A percentile compares a stretch with the other conserved stretches of the same genome.
phyloP scores from a whole-genome alignment of 2,888 invertebrate genomes.

The Hymenopus coronatus region DNA sequence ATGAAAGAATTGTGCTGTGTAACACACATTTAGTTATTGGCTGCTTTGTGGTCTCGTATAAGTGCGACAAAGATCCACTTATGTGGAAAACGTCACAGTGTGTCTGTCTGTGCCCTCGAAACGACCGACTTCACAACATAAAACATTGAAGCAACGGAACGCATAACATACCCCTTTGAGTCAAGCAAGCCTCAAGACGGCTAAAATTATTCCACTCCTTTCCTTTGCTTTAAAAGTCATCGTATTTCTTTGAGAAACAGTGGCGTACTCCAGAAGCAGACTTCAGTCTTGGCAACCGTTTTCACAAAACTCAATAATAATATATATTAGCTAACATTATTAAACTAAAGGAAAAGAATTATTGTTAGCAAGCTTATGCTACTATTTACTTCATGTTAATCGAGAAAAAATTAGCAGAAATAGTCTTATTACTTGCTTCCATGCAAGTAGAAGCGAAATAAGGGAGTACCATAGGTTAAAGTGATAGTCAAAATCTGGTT shows the following conservation, averaged over 20 bases:
- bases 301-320: too few species aligned
- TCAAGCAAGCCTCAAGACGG: not conserved
- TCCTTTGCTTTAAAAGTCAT: not conserved
- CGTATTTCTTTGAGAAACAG: not conserved
- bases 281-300: too few species aligned
- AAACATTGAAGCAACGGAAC: not conserved
- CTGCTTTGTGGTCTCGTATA: not conserved
- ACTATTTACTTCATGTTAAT: too few species aligned
- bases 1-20: not conserved
- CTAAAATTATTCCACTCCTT: not conserved
- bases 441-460: too few species aligned
- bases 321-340: too few species aligned
- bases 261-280: too few species aligned
- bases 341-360: too few species aligned
- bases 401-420: too few species aligned
- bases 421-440: too few species aligned
- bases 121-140: not conserved
- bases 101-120: not conserved
- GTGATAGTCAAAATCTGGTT: too few species aligned
- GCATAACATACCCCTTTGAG: not conserved
- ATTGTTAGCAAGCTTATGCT: too few species aligned
- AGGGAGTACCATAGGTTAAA: too few species aligned
- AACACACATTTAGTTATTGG: not conserved
- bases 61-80: not conserved
- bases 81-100: not conserved